Percentiles rank a stretch among this genome's conserved stretches.
These are phyloP conservation scores for Crotalus horridus DNA, from an alignment of 2,113 vertebrate species.

Conservation along the genomic window DNA sequence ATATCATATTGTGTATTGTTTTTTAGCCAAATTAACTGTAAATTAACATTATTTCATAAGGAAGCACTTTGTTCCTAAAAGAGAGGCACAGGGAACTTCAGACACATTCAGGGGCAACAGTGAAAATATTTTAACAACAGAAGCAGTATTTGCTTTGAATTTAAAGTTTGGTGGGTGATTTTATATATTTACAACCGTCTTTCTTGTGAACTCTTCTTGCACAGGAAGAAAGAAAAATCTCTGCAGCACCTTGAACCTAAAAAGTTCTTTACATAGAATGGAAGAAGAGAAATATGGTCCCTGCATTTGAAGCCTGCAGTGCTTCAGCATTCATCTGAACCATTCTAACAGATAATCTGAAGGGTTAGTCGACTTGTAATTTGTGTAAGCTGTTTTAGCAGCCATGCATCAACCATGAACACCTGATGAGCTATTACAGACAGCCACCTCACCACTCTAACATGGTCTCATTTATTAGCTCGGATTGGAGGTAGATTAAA, in stretches of 20 bases:
- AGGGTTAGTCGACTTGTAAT: conserved; percentile 48
- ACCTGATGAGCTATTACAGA: conserved; percentile 47
- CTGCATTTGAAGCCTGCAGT: background rate
- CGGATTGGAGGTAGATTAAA: conserved; percentile 53
- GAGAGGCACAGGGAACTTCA: background rate
- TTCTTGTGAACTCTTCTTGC: background rate
- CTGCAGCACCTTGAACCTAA: background rate
- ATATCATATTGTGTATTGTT: background rate
- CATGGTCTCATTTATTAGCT: conserved; percentile 41
- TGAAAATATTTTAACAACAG: background rate
- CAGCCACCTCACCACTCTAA: conserved; percentile 32
- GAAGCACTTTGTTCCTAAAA: background rate
- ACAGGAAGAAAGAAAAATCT: background rate
- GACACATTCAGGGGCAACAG: background rate
- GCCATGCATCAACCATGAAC: conserved; percentile 40
- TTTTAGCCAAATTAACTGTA: background rate
- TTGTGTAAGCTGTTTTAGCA: conserved; percentile 62
- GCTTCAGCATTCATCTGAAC: conserved; percentile 23
- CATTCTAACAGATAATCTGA: conserved; percentile 1
- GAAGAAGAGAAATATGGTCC: background rate
- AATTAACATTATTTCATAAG: background rate
- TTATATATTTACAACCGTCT: background rate
- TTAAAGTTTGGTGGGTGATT: background rate
- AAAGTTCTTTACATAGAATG: background rate
- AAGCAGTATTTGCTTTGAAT: background rate